Conservation (phyloP, 2,797 vertebrate genomes). For the Alauda arvensis region DNA sequence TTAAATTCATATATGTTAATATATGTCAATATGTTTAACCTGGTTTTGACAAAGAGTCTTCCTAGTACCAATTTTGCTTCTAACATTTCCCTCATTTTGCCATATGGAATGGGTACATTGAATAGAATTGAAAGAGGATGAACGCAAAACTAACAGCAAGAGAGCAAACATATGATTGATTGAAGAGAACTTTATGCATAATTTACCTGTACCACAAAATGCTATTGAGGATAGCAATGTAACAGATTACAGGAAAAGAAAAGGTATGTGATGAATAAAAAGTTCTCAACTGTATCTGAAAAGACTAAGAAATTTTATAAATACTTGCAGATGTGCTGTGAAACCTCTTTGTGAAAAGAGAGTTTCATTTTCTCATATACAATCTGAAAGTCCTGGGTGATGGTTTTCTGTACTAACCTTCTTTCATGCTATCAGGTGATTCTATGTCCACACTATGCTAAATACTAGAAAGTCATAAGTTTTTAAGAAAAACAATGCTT, state of each 20-base stretch:
- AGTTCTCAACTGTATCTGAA: not conserved
- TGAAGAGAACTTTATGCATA: not conserved
- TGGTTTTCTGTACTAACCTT: not conserved
- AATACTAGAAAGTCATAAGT: not conserved
- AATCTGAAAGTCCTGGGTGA: not conserved
- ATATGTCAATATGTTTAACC: not conserved
- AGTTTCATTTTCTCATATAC: not conserved
- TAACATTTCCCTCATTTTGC: not conserved
- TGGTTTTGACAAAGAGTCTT: not conserved
- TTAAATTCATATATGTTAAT: not conserved
- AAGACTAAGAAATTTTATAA: not conserved
- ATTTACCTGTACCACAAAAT: not conserved
- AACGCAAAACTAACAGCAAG: not conserved
- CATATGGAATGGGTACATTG: not conserved
- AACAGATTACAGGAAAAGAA: not conserved
- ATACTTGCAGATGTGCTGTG: not conserved
- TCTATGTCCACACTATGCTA: not conserved
- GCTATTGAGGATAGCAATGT: not conserved
- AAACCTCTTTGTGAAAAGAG: not conserved
- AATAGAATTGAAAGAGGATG: not conserved
- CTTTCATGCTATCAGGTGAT: rapidly evolving
- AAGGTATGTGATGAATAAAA: not conserved
- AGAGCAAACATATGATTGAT: not conserved
- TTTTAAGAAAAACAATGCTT: not conserved
- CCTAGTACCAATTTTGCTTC: not conserved